Conservation (phyloP, 2,888 invertebrate genomes). For the Syrphus vitripennis region DNA sequence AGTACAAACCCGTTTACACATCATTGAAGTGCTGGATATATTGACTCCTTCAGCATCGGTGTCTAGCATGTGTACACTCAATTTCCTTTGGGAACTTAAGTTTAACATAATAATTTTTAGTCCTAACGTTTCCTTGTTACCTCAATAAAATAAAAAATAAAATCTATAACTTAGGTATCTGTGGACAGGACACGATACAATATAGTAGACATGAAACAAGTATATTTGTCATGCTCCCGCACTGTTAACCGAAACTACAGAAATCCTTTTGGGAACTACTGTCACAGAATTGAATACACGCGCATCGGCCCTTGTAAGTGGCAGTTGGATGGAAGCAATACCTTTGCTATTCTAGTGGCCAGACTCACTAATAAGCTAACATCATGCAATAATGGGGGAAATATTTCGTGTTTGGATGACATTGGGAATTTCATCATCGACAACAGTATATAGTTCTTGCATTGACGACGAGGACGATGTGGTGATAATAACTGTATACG, state of each 20-base stretch:
- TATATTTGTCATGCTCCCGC: conserved; percentile 17
- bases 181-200: background rate
- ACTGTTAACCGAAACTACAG: conserved; percentile 49
- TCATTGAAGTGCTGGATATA: background rate
- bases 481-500: conserved; percentile 7
- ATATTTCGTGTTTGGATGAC: conserved; percentile 72
- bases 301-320: conserved; percentile 5
- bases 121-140: background rate
- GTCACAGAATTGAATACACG: conserved; percentile 44
- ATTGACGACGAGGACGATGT: background rate
- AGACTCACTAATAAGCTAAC: conserved; percentile 70
- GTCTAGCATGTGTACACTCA: conserved; percentile 14
- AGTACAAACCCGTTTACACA: background rate
- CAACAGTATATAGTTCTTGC: conserved; percentile 8
- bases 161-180: background rate
- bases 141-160: background rate
- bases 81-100: conserved; percentile 62
- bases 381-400: conserved; percentile 72
- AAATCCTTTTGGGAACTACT: conserved; percentile 59
- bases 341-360: conserved; percentile 49
- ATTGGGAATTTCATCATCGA: conserved; percentile 65
- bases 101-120: conserved; percentile 61
- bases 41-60: background rate
- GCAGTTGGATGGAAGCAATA: conserved; percentile 51
- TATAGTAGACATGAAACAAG: conserved; percentile 13